Percentiles rank a stretch among this genome's conserved stretches.
Evolutionary conservation across 2,888 invertebrate species (phyloP).

Genomic region (Drosophila antonietae): DNA sequence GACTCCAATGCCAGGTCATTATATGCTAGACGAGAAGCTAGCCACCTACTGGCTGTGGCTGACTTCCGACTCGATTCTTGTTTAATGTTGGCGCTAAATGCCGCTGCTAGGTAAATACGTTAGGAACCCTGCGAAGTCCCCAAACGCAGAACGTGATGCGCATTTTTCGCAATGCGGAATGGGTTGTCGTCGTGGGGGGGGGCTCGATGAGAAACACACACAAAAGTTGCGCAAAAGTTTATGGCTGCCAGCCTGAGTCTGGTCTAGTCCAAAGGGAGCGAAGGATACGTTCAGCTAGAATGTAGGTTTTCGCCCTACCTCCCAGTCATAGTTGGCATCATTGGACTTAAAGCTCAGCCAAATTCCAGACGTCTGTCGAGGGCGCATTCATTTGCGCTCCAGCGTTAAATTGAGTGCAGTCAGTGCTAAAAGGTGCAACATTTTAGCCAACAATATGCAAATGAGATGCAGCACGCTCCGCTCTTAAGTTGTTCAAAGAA

Average conservation of each 20-base stretch:
- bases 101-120: constrained; percentile 72
- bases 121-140: constrained; percentile 54
- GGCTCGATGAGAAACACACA: constrained; percentile 33
- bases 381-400: constrained; percentile 59
- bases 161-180: constrained; percentile 73
- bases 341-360: constrained; percentile 52
- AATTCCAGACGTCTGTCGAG: constrained; percentile 59
- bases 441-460: constrained; percentile 33
- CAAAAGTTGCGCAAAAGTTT: constrained; percentile 72
- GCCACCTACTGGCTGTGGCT: constrained; percentile 2
- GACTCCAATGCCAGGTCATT: constrained; percentile 36
- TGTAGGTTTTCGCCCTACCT: background rate
- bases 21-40: constrained; percentile 24
- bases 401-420: constrained; percentile 65
- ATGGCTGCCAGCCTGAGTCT: constrained; percentile 43
- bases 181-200: background rate
- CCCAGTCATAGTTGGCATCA: constrained; percentile 18
- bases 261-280: constrained; percentile 5
- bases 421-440: constrained; percentile 46
- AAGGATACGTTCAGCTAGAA: background rate
- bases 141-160: constrained; percentile 78
- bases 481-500: background rate
- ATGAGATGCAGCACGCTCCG: constrained; percentile 8
- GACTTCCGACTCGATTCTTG: constrained; percentile 30
- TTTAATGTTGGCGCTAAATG: constrained; percentile 68